phyloP scores from a whole-genome alignment of 2,888 invertebrate genomes.

The Microctonus hyperodae region DNA sequence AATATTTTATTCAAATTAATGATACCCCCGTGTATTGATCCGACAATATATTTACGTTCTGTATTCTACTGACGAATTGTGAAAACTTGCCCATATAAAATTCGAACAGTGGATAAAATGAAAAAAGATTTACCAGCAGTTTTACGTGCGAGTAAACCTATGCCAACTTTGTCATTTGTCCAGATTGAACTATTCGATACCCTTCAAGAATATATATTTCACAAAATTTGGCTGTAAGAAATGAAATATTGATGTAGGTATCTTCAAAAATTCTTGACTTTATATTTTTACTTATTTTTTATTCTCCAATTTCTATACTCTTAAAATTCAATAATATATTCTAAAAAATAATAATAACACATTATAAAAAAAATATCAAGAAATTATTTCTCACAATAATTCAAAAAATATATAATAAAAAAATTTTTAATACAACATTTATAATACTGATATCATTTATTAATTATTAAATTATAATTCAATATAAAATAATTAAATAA shows the following conservation, averaged over 20 bases:
- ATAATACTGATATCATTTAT: no score
- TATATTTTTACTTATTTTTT: not conserved
- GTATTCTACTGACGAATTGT: slow-evolving; percentile 22
- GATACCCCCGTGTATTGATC: slow-evolving; percentile 30
- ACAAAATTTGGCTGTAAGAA: not conserved
- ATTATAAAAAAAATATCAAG: no score
- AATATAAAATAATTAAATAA: no score
- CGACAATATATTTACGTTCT: slow-evolving; percentile 13
- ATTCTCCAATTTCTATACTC: not conserved
- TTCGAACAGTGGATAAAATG: not conserved
- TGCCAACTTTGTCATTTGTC: not conserved
- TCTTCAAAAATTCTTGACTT: not conserved
- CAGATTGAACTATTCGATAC: not conserved
- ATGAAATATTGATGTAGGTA: not conserved
- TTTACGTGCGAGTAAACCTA: not conserved
- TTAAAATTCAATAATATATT: no score
- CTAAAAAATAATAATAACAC: no score
- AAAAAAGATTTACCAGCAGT: not conserved
- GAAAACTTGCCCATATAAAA: slow-evolving; percentile 14
- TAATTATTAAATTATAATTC: no score
- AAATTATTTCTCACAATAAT: no score
- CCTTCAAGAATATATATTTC: not conserved
- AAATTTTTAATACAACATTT: no score
- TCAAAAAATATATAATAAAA: no score
- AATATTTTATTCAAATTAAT: slow-evolving; percentile 38